A percentile compares a stretch with the other conserved stretches of the same genome.
These are phyloP conservation scores for Pachypeltis micranthus DNA, from an alignment of 1,140 invertebrate species.

Conservation along the genomic window DNA sequence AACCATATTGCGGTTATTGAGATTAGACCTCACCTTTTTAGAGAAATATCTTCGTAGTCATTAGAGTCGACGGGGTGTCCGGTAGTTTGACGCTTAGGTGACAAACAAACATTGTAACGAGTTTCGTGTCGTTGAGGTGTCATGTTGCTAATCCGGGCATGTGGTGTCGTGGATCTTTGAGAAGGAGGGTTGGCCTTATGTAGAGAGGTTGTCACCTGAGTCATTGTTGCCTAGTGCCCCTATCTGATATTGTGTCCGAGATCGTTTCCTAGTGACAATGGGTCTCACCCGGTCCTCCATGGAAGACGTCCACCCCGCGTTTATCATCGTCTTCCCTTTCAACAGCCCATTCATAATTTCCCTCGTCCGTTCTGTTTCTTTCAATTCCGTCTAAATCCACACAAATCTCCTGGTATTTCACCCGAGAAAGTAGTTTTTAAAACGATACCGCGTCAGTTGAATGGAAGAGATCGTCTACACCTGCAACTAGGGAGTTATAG, in stretches of 20 bases:
- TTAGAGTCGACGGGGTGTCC: not conserved
- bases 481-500: too few relatives aligned
- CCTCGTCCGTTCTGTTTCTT: too few relatives aligned
- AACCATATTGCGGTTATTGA: not conserved
- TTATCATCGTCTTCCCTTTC: too few relatives aligned
- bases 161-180: not conserved
- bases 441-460: too few relatives aligned
- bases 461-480: too few relatives aligned
- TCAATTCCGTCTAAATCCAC: too few relatives aligned
- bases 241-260: not conserved
- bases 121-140: not conserved
- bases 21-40: not conserved
- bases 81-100: too few relatives aligned
- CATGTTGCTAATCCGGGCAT: not conserved
- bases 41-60: not conserved
- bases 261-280: not conserved
- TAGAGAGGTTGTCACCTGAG: not conserved
- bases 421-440: too few relatives aligned
- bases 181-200: too few relatives aligned
- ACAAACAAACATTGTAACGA: not conserved
- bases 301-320: too few relatives aligned
- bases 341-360: too few relatives aligned
- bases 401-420: too few relatives aligned
- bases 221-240: not conserved
- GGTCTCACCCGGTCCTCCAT: not conserved